A percentile compares a stretch with the other conserved stretches of the same genome.
phyloP scores from a whole-genome alignment of 2,888 invertebrate genomes.

The Drosophila pseudotalamancana region DNA sequence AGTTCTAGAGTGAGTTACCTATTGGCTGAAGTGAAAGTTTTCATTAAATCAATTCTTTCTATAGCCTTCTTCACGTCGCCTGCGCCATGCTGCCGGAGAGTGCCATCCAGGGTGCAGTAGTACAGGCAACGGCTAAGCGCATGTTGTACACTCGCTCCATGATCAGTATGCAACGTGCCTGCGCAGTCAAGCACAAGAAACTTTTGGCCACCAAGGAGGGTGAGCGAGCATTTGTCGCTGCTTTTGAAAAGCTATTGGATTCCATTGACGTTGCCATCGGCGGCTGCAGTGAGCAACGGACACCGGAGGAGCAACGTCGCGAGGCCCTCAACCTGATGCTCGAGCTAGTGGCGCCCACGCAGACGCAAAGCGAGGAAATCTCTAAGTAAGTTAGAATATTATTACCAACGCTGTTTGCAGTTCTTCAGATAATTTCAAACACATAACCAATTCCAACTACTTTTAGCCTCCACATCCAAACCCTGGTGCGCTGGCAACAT shows the following conservation, averaged over 20 bases:
- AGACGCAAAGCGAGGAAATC: slow-evolving; percentile 81
- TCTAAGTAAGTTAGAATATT: slow-evolving; percentile 73
- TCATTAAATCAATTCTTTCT: background rate
- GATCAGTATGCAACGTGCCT: slow-evolving; percentile 79
- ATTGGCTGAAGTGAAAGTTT: background rate
- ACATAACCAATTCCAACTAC: too few relatives aligned
- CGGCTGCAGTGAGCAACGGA: slow-evolving; percentile 61
- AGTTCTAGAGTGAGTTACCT: slow-evolving; percentile 86
- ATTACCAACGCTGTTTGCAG: background rate
- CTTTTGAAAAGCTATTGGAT: slow-evolving; percentile 75
- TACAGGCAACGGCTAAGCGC: slow-evolving; percentile 80
- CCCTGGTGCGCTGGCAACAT: slow-evolving; percentile 82
- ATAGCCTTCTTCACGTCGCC: slow-evolving; percentile 75
- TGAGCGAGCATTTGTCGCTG: slow-evolving; percentile 67
- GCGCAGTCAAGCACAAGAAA: slow-evolving; percentile 81
- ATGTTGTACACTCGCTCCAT: slow-evolving; percentile 82
- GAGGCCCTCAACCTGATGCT: slow-evolving; percentile 82
- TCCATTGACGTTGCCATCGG: slow-evolving; percentile 72
- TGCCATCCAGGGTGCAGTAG: slow-evolving; percentile 45
- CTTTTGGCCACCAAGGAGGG: slow-evolving; percentile 81
- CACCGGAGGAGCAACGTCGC: slow-evolving; percentile 73
- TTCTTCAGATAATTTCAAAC: background rate
- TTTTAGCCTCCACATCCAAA: slow-evolving; percentile 80
- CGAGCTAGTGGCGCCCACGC: slow-evolving; percentile 82
- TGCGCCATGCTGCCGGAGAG: slow-evolving; percentile 79